Evolutionary conservation across 2,113 vertebrate genomes (phyloP), one percentile per base, ranked within the genome.

Genomic region (Seriola dumerili): DNA sequence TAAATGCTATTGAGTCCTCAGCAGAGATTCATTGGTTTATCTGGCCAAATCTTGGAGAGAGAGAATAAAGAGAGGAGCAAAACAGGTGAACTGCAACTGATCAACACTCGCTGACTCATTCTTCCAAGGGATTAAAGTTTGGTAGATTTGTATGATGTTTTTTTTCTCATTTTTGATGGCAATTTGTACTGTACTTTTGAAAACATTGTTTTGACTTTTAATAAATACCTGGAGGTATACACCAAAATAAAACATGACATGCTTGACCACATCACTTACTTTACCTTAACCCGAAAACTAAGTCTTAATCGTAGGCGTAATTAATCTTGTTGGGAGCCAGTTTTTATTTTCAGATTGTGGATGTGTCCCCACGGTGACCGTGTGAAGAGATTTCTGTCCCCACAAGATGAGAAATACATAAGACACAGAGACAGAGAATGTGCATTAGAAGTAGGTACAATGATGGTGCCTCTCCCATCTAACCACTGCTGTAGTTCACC

Each of bases 91-190:
- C 11, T 40, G 38, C 42, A 40, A 69, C 44, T 72, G 71, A 81
- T 70, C 76, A 74, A 83, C 68, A 84, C 46, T 66, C 38, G 2
- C 50, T 72, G 73, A 71, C 66, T 89, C 75, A 76, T 59, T 61
- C 61, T 80, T 62, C 62, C 54, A 50, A 50, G 34, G 62, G 73
- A 85, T 50, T 9, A 67, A 25, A 72, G 71, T 75, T 83, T 82
- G 65, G 71, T 67, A 83, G 23, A 78, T 21, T 65, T 19, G 58
- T 72, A 57, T 6, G 54, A 65, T 7, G 34, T 10, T 38, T 46
- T 44, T 16, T 50, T 59, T 34, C 42, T 62, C 1, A 57, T 36
- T 64, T 52, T 70, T 34, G 68, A n/a, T 13, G 25, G 19, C n/a
- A 81, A 66, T 55, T 54, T 52, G 23, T 32, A 46, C 21, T 61